Conservation (phyloP, 2,113 vertebrate species). For the Irena cyanogastra region DNA sequence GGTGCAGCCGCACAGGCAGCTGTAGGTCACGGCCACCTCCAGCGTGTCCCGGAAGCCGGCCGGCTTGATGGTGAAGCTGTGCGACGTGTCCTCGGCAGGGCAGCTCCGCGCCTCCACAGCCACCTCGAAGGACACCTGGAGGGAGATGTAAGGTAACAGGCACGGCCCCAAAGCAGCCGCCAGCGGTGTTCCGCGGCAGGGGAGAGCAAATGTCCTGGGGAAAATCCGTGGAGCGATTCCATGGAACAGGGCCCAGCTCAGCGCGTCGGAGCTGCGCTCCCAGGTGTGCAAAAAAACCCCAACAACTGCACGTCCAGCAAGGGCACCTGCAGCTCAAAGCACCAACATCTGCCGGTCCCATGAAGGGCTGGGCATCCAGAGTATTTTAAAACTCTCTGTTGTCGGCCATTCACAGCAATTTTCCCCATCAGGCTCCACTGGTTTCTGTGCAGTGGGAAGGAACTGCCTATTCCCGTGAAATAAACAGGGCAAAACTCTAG, state of each 20-base stretch:
- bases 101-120: conserved; percentile 85
- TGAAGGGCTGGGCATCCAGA: background rate
- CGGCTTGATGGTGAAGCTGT: conserved; percentile 86
- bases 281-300: fast-evolving
- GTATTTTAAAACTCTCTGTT: background rate
- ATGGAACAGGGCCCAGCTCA: fast-evolving
- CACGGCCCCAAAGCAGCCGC: fast-evolving
- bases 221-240: background rate
- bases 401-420: background rate
- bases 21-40: conserved; percentile 82
- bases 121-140: conserved; percentile 87
- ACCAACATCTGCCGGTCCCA: background rate
- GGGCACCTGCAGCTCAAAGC: background rate
- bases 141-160: background rate
- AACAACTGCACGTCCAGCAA: fast-evolving
- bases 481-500: background rate
- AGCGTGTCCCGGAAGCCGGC: conserved; percentile 92
- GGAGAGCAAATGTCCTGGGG: background rate
- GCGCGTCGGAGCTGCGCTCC: fast-evolving
- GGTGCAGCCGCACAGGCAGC: conserved; percentile 85
- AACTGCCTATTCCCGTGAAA: background rate
- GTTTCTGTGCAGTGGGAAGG: background rate
- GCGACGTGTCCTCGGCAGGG: conserved; percentile 58
- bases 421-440: background rate
- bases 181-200: background rate